Base-by-base conservation (phyloP, 2,797 vertebrate genomes). In the Momotus momota region DNA sequence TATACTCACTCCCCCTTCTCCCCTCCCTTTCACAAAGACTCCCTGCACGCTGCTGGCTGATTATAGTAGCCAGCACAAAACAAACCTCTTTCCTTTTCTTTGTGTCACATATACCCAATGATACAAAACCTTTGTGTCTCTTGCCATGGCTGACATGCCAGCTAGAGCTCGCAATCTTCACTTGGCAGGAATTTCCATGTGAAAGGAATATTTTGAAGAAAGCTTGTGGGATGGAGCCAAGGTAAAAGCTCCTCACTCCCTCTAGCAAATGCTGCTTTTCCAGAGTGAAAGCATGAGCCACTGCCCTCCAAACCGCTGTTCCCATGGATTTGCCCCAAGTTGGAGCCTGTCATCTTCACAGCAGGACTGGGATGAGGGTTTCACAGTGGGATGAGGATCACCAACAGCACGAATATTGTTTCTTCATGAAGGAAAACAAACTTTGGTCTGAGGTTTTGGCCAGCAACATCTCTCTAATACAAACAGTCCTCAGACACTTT, bases 101-200 rank as follows among this genome's bases (percentile, higher is more conserved):
- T 69, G 66, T 72, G 54, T 70, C 87, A 83, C 19, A 0, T 91
- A 88, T 40, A 79, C 14, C 58, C 69, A 88, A 65, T 33, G 77
- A 86, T 86, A 79, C 49, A 84, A 80, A 78, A 51, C n/a, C 75
- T 85, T 81, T 91, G 58, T 90, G 82, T 66, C 65, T 48, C 82
- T 82, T 77, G 87, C 91, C 45, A 3, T 7, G 82, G 87, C 75
- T 94, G 95, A 93, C 88, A 52, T n/a, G 86, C 86, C 93, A 96
- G 70, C 62, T 86, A 81, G 84, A 43, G 70, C 81, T 43, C 70
- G 81, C 81, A 87, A 80, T 94, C 96, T 91, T 97, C 95, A 61
- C 91, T 94, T 88, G 91, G 95, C 89, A 93, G 54, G 35, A 83
- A 96, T 94, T 97, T 93, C 87, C 95, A 93, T 94, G 82, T 94